These are phyloP conservation scores for Eupithecia inturbata DNA, from an alignment of 2,888 invertebrate genomes.

Conservation along the genomic window DNA sequence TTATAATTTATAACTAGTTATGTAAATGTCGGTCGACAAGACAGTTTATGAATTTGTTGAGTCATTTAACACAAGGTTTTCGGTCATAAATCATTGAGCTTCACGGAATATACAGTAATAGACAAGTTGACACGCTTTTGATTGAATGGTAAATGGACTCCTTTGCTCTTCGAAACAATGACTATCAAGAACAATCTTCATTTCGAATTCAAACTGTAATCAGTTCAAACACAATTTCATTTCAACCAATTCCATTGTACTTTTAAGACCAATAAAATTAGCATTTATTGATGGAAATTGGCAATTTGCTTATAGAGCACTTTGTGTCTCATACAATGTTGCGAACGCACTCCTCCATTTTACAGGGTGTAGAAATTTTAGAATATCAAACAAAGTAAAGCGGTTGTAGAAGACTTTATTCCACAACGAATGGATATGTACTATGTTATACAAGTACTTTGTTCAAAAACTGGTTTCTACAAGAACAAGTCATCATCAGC, in stretches of 20 bases:
- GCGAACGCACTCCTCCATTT: conserved; percentile 12
- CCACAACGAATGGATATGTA: not conserved
- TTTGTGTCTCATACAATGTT: conserved; percentile 40
- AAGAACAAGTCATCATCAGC: not conserved
- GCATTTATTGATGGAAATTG: conserved; percentile 29
- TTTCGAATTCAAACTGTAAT: conserved; percentile 9
- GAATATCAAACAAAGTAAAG: not conserved
- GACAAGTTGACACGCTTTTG: not conserved
- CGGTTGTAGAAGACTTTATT: not conserved
- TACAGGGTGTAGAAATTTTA: not conserved
- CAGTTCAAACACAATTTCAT: too few relatives aligned
- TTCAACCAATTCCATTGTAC: conserved; percentile 26
- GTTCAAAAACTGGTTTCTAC: not conserved
- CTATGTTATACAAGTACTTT: not conserved
- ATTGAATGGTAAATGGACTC: not conserved
- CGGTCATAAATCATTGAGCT: not conserved
- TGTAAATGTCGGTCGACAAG: not conserved
- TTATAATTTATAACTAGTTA: not conserved
- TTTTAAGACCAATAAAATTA: conserved; percentile 19
- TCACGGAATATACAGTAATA: not conserved
- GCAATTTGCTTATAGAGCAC: conserved; percentile 28
- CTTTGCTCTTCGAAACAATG: not conserved
- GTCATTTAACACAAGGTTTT: not conserved
- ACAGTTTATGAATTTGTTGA: not conserved
- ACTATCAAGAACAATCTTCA: not conserved